Base-by-base conservation (phyloP, 2,797 vertebrate species). In the Cetoscarus ocellatus region DNA sequence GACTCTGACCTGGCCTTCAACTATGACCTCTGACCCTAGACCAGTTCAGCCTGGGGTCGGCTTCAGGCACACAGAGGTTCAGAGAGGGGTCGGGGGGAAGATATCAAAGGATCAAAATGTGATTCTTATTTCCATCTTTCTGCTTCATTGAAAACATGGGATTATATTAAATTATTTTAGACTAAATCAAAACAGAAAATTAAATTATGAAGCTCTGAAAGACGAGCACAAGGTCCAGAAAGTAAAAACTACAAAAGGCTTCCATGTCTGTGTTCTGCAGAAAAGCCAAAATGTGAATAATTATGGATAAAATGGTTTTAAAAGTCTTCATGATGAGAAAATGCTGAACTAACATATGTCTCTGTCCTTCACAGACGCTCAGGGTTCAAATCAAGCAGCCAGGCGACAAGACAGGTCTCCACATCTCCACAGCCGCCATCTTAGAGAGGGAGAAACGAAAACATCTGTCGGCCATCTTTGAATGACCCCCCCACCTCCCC, bases 21-120 rank as follows among this genome's bases (percentile, higher is more conserved):
- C 78, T 58, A 68, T 86, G 76, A 88, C 86, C 79, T 87, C 53
- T 84, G 77, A 87, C 86, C 67, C 59, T 39, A 18, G 70, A 50
- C 8, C n/a, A 79, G 87, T 87, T 90, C 77, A 84, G 27, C 55
- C 70, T 5, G 44, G 50, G 90, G 89, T 82, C 50, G 8, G 12
- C 76, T 81, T 27, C 51, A 60, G 67, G 35, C 42, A 14, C 61
- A 19, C 45, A 35, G 15, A 5, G 76, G 81, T 82, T 86, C 84
- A 86, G 40, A 18, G 59, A 38, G 74, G 52, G 36, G 49, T 50
- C 51, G 14, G 42, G 19, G 14, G 39, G 39, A 10, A 45, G 59
- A 57, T 1, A 64, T 64, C 52, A 56, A 54, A 27, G 27, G 27
- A 27, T 27, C 27, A 27, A 27, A 35, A 19, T 11, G 54, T n/a